Percentiles rank a stretch among this genome's conserved stretches.
Conservation (phyloP, 2,113 vertebrate species). For the Spheniscus mendiculus region DNA sequence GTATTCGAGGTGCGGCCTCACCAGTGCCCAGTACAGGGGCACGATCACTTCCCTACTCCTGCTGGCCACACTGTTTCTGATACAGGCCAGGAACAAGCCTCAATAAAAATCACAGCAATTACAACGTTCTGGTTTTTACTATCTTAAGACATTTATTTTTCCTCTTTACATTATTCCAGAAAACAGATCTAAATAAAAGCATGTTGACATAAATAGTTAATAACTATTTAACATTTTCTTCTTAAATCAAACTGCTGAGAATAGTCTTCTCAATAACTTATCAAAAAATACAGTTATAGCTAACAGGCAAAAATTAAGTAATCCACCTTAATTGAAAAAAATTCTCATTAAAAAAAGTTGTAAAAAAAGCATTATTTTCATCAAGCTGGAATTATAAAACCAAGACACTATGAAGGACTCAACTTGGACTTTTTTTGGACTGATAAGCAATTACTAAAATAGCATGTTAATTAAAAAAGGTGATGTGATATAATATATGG, state of each 20-base stretch:
- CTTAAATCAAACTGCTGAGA: neutral
- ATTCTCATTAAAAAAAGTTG: neutral
- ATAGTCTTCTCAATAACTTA: neutral
- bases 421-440: neutral
- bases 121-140: neutral
- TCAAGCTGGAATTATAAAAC: neutral
- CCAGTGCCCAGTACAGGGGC: no score
- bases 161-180: neutral
- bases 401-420: neutral
- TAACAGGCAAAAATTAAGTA: neutral
- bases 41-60: no score
- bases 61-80: no score
- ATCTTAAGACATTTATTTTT: neutral
- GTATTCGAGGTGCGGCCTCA: no score
- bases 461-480: neutral
- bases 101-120: neutral
- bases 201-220: neutral
- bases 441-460: neutral
- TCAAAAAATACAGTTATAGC: neutral
- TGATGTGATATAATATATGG: neutral
- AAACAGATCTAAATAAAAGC: neutral
- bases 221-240: neutral
- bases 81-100: neutral
- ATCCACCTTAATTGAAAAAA: neutral
- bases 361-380: neutral